Conservation (phyloP, 2,797 vertebrate species). For the Pagetopsis macropterus region DNA sequence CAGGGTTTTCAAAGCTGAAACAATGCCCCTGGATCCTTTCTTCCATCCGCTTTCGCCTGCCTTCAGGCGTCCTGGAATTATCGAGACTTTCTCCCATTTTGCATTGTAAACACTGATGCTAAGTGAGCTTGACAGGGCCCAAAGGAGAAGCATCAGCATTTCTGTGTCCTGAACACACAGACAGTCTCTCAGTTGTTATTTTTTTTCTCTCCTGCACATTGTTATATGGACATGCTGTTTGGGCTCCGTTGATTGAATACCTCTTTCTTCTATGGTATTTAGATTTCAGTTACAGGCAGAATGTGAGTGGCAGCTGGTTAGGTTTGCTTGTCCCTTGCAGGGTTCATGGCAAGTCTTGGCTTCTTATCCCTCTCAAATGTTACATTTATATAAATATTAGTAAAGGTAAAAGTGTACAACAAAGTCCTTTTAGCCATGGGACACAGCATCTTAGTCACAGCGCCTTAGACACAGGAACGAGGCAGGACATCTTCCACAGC, state of each 20-base stretch:
- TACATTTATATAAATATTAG: background rate
- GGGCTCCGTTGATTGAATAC: constrained; percentile 15
- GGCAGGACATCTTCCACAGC: too few relatives aligned
- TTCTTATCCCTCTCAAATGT: constrained; percentile 11
- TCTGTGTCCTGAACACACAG: constrained; percentile 44
- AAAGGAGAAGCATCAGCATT: constrained; percentile 72
- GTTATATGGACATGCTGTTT: background rate
- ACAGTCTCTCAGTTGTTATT: background rate
- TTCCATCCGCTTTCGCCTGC: constrained; percentile 23
- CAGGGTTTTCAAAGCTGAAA: constrained; percentile 41
- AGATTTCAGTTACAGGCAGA: constrained; percentile 9
- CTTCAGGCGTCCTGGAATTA: constrained; percentile 51
- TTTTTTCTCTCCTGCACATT: constrained; percentile 14
- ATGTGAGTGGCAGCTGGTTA: constrained; percentile 10
- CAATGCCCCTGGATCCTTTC: constrained; percentile 19
- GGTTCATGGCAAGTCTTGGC: background rate
- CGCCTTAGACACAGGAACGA: too few relatives aligned
- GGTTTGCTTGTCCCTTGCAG: constrained; percentile 6
- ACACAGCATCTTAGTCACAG: too few relatives aligned
- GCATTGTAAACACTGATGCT: constrained; percentile 60
- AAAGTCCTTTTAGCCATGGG: too few relatives aligned
- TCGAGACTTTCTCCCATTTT: constrained; percentile 43
- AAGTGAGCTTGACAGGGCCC: constrained; percentile 69
- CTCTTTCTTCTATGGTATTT: background rate
- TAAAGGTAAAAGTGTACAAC: too few relatives aligned